phyloP scores from a whole-genome alignment of 2,888 invertebrate species.

The Itoplectis maculator region DNA sequence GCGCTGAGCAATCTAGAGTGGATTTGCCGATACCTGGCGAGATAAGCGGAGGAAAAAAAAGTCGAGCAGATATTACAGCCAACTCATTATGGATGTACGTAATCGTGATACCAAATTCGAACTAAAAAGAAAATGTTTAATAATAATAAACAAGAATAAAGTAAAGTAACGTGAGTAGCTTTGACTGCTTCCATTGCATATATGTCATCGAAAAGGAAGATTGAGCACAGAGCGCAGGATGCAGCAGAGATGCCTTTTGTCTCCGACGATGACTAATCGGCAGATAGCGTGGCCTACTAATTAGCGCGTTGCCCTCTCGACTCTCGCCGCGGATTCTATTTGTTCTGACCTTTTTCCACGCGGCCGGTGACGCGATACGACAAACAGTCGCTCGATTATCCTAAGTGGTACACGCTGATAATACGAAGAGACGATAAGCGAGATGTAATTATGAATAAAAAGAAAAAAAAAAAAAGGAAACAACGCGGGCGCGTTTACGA shows the following conservation, averaged over 20 bases:
- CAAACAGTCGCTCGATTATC: not conserved
- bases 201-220: not conserved
- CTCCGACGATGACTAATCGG: not conserved
- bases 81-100: too few species aligned
- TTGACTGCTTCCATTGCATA: too few species aligned
- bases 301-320: not conserved
- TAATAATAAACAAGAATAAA: too few species aligned
- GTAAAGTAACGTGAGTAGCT: too few species aligned
- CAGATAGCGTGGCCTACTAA: conserved; percentile 2
- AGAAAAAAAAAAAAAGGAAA: too few species aligned
- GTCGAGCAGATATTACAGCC: too few species aligned
- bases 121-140: too few species aligned
- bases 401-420: conserved; percentile 2
- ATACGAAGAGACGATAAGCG: not conserved
- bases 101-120: too few species aligned
- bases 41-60: not conserved
- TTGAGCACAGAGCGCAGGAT: not conserved
- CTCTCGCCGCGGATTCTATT: not conserved
- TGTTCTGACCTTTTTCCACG: not conserved
- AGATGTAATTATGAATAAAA: not conserved
- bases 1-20: too few species aligned
- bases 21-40: too few species aligned
- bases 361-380: not conserved
- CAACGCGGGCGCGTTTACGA: not conserved
- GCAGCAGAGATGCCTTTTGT: not conserved